Evolutionary conservation across 2,797 vertebrate genomes (phyloP), one percentile per base, ranked within the genome.

Genomic region (Xiphorhynchus erythropygius): DNA sequence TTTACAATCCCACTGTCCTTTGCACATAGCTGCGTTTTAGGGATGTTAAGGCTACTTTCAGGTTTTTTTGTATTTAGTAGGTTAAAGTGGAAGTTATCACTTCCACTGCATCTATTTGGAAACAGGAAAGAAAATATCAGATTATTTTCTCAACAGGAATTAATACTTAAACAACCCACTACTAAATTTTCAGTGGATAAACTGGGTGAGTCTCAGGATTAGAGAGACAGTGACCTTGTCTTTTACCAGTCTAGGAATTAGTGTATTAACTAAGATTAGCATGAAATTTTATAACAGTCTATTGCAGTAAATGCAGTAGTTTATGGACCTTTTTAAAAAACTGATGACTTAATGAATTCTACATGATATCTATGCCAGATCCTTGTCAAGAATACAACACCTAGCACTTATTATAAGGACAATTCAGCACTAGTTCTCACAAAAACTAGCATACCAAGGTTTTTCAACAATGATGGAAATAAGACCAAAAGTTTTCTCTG

Each of bases 1-100:
- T 64, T 10, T 13, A 67, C 23, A 50, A 14, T 5, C 3, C 8
- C 6, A 23, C 2, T 2, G 15, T 12, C 5, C 8, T 39, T 0
- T 10, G 41, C 32, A 46, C 3, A 2, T 47, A 39, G 19, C 24
- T 62, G 30, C 1, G 4, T 46, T 78, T 71, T 44, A 25, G 44
- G 35, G n/a, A 69, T 35, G 9, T 13, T 42, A 83, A 30, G 3
- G 2, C 2, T 87, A 2, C 13, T 46, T 63, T 42, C 18, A 35
- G 39, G 10, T 9, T 49, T 32, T 50, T 50, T 76, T 60, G 9
- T 78, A 46, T 57, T 59, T 37, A 60, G 12, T 12, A 63, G 8
- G 9, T 19, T 79, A 39, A 88, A 53, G 27, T 28, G 14, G 23
- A 78, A 81, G 25, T 44, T 32, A 39, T 8, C 16, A 73, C 18